Percentiles rank a stretch among this genome's conserved stretches.
Evolutionary conservation across 2,797 vertebrate species (phyloP).

Genomic region (Euphonia xanthogaster): DNA sequence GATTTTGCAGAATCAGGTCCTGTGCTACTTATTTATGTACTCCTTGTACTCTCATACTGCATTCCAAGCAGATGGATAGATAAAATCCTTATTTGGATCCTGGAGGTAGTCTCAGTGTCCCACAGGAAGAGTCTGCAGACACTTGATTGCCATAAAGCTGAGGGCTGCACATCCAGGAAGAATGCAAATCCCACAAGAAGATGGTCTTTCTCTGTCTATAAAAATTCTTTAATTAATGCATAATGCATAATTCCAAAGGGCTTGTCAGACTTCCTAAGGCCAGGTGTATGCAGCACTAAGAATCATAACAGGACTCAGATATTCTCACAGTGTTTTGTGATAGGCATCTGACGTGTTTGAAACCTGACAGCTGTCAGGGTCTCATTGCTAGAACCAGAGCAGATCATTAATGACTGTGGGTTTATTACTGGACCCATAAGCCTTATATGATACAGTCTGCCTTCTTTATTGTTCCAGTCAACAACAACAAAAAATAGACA

Average conservation of each 20-base stretch:
- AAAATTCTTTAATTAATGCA: background rate
- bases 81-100: background rate
- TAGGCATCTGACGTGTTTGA: background rate
- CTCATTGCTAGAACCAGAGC: constrained; percentile 9
- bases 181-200: background rate
- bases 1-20: background rate
- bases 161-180: background rate
- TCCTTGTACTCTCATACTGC: background rate
- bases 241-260: constrained; percentile 4
- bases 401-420: constrained; percentile 28
- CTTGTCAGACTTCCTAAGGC: constrained; percentile 41
- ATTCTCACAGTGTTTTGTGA: background rate
- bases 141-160: background rate
- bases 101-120: background rate
- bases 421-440: constrained; percentile 8
- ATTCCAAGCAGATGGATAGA: background rate
- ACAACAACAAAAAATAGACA: constrained; percentile 7
- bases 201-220: background rate
- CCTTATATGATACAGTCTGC: background rate
- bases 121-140: background rate
- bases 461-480: constrained; percentile 21
- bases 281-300: background rate
- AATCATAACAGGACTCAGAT: constrained; percentile 3
- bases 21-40: background rate
- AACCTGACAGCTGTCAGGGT: constrained; percentile 42